Base-by-base conservation (phyloP, 2,113 vertebrate genomes). In the Numida meleagris region DNA sequence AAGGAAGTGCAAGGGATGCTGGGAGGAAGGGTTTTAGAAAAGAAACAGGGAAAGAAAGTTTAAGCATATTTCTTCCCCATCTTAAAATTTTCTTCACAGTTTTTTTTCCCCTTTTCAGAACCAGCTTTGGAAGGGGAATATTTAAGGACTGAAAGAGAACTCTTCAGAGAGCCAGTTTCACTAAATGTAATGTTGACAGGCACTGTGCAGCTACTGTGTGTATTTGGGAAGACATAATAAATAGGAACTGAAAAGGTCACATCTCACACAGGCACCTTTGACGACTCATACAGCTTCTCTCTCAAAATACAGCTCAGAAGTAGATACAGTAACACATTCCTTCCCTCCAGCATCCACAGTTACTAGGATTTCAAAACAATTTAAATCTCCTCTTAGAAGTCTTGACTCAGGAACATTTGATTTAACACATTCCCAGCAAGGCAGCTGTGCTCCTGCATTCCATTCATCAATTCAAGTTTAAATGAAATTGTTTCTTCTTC, bases 231-330 rank as follows among this genome's bases (percentile, higher is more conserved):
- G 93, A 95, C 96, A 96, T 92, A 96, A 96, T 96, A 97, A 92
- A 95, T 94, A 91, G 4, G 34, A 89, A 85, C 95, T 92, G 96
- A 97, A 97, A 97, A 98, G 97, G 97, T 97, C 97, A 94, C 93
- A 78, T 93, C 95, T 95, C 94, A 68, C 95, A 76, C 61, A 92
- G 83, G 89, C 87, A 90, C 96, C 94, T 97, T 74, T 92, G 88
- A 94, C 95, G 66, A 93, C 89, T 94, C 89, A 63, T 33, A 84
- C 93, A 95, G 95, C 93, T 82, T 73, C 31, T 46, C 67, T 58
- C 89, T 92, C 67, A 90, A 92, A 94, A 94, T 77, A 82, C 6
- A 71, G 62, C 51, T 94, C 74, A 51, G 80, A 94, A 96, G 83
- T 40, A 95, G 89, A 82, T 73, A 43, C 46, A 75, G 63, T 88